These are phyloP conservation scores for Sycophila sp. DNA, from an alignment of 1,140 invertebrate species.

Conservation along the genomic window DNA sequence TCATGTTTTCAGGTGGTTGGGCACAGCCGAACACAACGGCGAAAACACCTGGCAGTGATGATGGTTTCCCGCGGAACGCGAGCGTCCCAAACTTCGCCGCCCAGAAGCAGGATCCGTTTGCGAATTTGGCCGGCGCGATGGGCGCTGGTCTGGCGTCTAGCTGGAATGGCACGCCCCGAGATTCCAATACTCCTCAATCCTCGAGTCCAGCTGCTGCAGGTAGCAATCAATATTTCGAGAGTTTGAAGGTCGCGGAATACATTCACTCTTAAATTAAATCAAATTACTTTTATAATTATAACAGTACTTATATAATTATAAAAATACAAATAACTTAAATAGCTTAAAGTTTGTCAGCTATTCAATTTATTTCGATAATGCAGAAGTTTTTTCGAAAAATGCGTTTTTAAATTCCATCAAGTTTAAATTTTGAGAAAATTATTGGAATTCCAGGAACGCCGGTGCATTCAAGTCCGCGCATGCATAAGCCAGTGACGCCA, in stretches of 20 bases:
- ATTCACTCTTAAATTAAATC: too few relatives aligned
- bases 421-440: too few relatives aligned
- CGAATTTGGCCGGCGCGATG: conserved; percentile 64
- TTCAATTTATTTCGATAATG: too few relatives aligned
- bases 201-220: conserved; percentile 58
- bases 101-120: conserved; percentile 66
- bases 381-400: too few relatives aligned
- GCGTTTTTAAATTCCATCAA: too few relatives aligned
- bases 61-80: conserved; percentile 69
- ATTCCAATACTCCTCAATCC: conserved; percentile 61
- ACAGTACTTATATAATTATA: too few relatives aligned
- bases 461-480: conserved; percentile 56
- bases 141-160: conserved; percentile 58
- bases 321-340: too few relatives aligned
- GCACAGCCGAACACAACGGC: conserved; percentile 37
- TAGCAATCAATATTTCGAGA: too few relatives aligned
- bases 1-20: conserved; percentile 54
- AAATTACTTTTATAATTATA: too few relatives aligned
- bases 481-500: conserved; percentile 60
- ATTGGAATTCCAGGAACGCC: conserved; percentile 47
- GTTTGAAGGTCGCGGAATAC: too few relatives aligned
- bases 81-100: conserved; percentile 71
- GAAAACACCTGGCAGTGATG: conserved; percentile 50
- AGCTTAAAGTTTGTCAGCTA: too few relatives aligned
- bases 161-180: conserved; percentile 61